phyloP scores from a whole-genome alignment of 2,888 invertebrate species.

The Panopea generosa region DNA sequence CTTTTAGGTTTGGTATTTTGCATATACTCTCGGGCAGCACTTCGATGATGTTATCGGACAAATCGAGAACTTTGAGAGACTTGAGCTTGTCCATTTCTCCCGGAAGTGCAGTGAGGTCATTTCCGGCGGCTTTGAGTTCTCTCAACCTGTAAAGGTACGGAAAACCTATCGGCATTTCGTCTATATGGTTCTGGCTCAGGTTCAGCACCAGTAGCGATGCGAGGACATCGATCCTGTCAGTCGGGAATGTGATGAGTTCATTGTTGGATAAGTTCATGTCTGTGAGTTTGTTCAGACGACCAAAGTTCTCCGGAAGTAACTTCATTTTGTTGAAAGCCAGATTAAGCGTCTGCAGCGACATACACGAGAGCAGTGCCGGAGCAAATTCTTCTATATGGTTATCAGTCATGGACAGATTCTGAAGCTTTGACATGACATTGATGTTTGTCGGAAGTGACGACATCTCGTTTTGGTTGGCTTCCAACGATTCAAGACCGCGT shows the following conservation, averaged over 20 bases:
- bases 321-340: slow-evolving; percentile 79
- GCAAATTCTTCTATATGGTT: slow-evolving; percentile 79
- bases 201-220: slow-evolving; percentile 90
- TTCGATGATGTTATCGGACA: slow-evolving; percentile 93
- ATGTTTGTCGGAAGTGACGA: slow-evolving; percentile 76
- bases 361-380: slow-evolving; percentile 72
- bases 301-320: slow-evolving; percentile 82
- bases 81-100: slow-evolving; percentile 81
- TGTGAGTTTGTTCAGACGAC: slow-evolving; percentile 79
- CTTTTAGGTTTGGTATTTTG: slow-evolving; percentile 79
- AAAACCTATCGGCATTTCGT: slow-evolving; percentile 87
- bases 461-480: slow-evolving; percentile 77
- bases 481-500: slow-evolving; percentile 73
- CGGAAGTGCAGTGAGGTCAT: slow-evolving; percentile 80
- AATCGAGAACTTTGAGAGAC: slow-evolving; percentile 90
- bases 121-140: slow-evolving; percentile 75
- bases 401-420: slow-evolving; percentile 75
- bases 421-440: slow-evolving; percentile 71
- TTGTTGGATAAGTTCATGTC: slow-evolving; percentile 81
- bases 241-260: slow-evolving; percentile 80
- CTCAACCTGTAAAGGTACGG: slow-evolving; percentile 81
- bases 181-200: slow-evolving; percentile 92
- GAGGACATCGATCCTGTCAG: slow-evolving; percentile 90
- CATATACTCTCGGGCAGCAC: slow-evolving; percentile 81
- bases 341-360: slow-evolving; percentile 77